Percentiles rank a stretch among this genome's conserved stretches.
These are phyloP conservation scores for Pseudopleuronectes americanus DNA, from an alignment of 2,797 vertebrate species.

Conservation along the genomic window DNA sequence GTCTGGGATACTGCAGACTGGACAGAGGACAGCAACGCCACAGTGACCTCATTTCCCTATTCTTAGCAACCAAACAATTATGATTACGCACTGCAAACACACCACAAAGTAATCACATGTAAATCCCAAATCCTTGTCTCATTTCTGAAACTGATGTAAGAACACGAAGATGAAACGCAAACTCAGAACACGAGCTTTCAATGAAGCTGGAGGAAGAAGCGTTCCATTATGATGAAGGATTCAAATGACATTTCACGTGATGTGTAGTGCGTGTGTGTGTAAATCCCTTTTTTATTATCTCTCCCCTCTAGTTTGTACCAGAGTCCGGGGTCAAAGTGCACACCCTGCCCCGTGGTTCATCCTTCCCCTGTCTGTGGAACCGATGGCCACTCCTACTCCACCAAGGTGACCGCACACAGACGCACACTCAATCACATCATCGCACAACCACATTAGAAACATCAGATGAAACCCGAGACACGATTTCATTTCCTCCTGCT, in stretches of 20 bases:
- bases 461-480: background rate
- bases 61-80: slow-evolving; percentile 66
- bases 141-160: slow-evolving; percentile 46
- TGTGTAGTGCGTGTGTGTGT: background rate
- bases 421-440: background rate
- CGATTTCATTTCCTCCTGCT: slow-evolving; percentile 45
- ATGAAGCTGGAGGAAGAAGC: background rate
- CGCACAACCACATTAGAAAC: slow-evolving; percentile 4
- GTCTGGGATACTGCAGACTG: slow-evolving; percentile 67
- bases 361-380: slow-evolving; percentile 92
- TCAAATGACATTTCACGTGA: slow-evolving; percentile 8
- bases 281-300: slow-evolving; percentile 23
- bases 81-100: slow-evolving; percentile 46
- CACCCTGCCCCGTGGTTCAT: slow-evolving; percentile 89
- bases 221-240: background rate
- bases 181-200: slow-evolving; percentile 6
- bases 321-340: slow-evolving; percentile 88
- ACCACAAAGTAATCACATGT: slow-evolving; percentile 64
- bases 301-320: slow-evolving; percentile 83
- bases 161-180: slow-evolving; percentile 21
- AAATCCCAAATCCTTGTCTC: slow-evolving; percentile 66
- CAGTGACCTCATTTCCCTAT: slow-evolving; percentile 78
- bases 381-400: slow-evolving; percentile 93
- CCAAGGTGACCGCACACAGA: slow-evolving; percentile 84
- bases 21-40: slow-evolving; percentile 70